Evolutionary conservation across 2,113 vertebrate genomes (phyloP).

Genomic region (Stomatorhinus ivindoensis): DNA sequence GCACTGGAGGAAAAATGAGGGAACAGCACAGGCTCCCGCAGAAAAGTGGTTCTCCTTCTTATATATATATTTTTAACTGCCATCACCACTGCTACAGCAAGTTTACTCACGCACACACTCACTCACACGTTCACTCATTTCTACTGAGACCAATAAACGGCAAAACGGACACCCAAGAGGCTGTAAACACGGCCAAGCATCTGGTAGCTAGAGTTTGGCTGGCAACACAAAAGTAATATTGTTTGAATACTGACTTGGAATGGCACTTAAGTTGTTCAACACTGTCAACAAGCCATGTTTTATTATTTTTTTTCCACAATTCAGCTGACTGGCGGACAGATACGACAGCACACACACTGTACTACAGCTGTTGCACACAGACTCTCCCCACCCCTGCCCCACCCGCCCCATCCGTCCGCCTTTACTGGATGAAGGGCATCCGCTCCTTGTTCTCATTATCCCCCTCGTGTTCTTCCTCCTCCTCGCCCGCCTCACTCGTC

Average conservation of each 20-base stretch:
- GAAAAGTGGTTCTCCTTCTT: conserved; percentile 12
- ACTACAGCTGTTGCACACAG: conserved; percentile 66
- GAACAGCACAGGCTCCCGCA: neutral
- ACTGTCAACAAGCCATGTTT: conserved; percentile 47
- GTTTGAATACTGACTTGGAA: conserved; percentile 42
- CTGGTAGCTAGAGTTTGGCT: conserved; percentile 28
- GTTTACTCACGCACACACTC: neutral
- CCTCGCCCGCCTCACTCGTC: conserved; percentile 94
- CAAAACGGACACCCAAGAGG: conserved; percentile 14
- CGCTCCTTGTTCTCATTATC: conserved; percentile 94
- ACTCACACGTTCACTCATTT: conserved; percentile 10
- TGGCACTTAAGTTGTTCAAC: conserved; percentile 71
- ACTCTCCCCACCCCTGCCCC: conserved; percentile 27
- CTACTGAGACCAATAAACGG: conserved; percentile 10
- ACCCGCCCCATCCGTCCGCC: neutral
- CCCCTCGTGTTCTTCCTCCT: conserved; percentile 93
- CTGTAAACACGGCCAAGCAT: conserved; percentile 27
- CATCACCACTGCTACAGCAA: conserved; percentile 3
- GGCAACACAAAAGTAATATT: conserved; percentile 32
- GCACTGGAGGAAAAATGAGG: neutral
- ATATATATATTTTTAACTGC: neutral
- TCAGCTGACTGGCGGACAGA: conserved; percentile 73
- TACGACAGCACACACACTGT: conserved; percentile 62
- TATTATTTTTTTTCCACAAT: conserved; percentile 51
- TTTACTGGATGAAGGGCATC: conserved; percentile 96